Evolutionary conservation across 37 sponge, comb jelly and placozoan genomes (phyloP).

Genomic region (Mnemiopsis leidyi): DNA sequence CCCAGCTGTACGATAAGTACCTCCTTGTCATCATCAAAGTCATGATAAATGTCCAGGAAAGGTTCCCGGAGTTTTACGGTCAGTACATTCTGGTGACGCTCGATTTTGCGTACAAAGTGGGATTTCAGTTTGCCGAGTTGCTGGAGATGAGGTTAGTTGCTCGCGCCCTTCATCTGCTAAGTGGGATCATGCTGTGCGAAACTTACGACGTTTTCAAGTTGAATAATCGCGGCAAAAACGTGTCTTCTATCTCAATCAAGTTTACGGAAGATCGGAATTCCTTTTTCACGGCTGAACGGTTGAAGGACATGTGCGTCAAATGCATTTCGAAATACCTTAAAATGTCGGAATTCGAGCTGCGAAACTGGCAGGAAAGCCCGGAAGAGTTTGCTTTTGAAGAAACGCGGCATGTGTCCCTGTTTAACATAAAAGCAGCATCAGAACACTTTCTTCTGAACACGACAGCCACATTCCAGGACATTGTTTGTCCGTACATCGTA

Average conservation of each 20-base stretch:
- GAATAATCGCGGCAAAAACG: slow-evolving; percentile 7
- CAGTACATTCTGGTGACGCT: neutral
- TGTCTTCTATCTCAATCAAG: neutral
- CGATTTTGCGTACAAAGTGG: neutral
- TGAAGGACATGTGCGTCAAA: slow-evolving; percentile 5
- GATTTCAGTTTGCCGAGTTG: neutral
- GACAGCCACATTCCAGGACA: slow-evolving; percentile 45
- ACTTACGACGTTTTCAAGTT: slow-evolving; percentile 52
- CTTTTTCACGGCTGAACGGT: slow-evolving; percentile 16
- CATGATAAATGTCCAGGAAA: slow-evolving; percentile 39
- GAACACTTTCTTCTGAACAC: slow-evolving; percentile 60
- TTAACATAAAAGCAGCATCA: slow-evolving; percentile 35
- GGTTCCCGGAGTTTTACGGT: slow-evolving; percentile 8
- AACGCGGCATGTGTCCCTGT: slow-evolving; percentile 53
- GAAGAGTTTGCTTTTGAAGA: slow-evolving; percentile 64
- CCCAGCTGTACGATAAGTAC: slow-evolving; percentile 53
- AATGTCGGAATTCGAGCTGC: neutral
- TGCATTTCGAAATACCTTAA: slow-evolving; percentile 44
- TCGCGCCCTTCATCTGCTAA: slow-evolving; percentile 6
- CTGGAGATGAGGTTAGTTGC: slow-evolving; percentile 15
- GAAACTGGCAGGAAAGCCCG: slow-evolving; percentile 42
- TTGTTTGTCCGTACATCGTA: slow-evolving; percentile 35
- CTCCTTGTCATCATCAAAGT: neutral
- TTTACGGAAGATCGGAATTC: neutral
- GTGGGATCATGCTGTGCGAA: slow-evolving; percentile 16